Evolutionary conservation across 2,888 invertebrate species (phyloP).

Genomic region (Ellobium chinense): DNA sequence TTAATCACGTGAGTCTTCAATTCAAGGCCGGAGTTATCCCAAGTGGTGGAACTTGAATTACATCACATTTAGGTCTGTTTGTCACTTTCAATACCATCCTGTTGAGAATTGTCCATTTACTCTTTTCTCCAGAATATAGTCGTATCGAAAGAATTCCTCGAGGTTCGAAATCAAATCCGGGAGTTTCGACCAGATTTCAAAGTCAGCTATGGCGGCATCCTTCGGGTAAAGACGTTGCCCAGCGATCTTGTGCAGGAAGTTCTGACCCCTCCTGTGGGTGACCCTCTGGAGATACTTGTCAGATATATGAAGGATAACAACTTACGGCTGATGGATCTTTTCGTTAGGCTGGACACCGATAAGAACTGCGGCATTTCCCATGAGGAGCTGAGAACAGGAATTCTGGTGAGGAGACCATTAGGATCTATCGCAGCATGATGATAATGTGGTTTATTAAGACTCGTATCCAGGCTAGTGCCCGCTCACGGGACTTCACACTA

Average conservation of each 20-base stretch:
- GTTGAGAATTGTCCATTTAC: too few species aligned
- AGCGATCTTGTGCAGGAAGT: constrained; percentile 47
- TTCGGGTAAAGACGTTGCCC: constrained; percentile 52
- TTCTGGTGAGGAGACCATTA: constrained; percentile 58
- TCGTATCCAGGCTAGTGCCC: too few species aligned
- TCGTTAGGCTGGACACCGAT: constrained; percentile 66
- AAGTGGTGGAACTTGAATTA: too few species aligned
- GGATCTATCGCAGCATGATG: too few species aligned
- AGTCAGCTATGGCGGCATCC: constrained; percentile 58
- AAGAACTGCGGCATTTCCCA: constrained; percentile 58
- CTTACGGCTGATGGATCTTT: constrained; percentile 64
- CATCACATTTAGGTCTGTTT: too few species aligned
- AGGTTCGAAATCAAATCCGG: constrained; percentile 51
- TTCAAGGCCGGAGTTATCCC: too few species aligned
- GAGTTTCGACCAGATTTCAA: constrained; percentile 55
- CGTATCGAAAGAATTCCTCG: constrained; percentile 56
- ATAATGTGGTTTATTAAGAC: too few species aligned
- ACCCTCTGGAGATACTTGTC: constrained; percentile 62
- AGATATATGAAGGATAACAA: constrained; percentile 58
- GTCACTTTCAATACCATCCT: too few species aligned
- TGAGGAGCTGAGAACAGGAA: constrained; percentile 60
- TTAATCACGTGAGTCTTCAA: too few species aligned
- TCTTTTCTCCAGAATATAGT: constrained; percentile 56
- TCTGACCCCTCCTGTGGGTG: constrained; percentile 47
- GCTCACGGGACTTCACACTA: too few species aligned